These are phyloP conservation scores for Tetrao urogallus DNA, from an alignment of 2,113 vertebrate genomes.

Conservation along the genomic window DNA sequence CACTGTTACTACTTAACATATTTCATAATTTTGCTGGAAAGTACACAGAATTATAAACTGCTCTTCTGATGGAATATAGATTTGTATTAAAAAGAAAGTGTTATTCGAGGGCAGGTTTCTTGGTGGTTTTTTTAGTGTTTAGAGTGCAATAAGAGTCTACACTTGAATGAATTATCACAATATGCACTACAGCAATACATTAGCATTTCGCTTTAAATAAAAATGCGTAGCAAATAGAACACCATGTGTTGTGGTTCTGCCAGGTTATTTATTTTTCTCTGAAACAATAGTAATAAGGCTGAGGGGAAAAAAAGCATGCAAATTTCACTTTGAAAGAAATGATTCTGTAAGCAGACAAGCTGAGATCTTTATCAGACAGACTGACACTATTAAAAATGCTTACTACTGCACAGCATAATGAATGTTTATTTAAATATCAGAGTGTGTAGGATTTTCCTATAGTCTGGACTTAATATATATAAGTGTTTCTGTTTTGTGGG, in stretches of 20 bases:
- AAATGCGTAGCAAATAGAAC: neutral
- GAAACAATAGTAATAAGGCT: neutral
- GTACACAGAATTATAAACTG: neutral
- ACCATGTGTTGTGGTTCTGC: neutral
- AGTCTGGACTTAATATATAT: neutral
- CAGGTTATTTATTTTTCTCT: slow-evolving; percentile 4
- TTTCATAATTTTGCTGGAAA: neutral
- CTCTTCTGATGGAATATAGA: neutral
- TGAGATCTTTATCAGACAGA: neutral
- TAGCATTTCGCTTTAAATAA: neutral
- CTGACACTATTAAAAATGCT: neutral
- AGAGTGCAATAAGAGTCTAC: neutral
- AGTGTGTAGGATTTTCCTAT: neutral
- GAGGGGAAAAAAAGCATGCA: neutral
- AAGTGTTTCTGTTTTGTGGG: neutral
- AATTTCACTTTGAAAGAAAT: neutral
- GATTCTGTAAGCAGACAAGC: slow-evolving; percentile 1
- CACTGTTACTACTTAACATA: neutral
- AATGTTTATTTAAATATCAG: neutral
- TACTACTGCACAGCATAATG: neutral
- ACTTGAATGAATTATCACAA: neutral
- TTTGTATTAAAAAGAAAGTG: too few species aligned
- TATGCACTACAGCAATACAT: neutral
- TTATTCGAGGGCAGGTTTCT: neutral
- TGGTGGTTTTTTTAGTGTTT: neutral